A percentile compares a stretch with the other conserved stretches of the same genome.
These are phyloP conservation scores for Listronotus bonariensis DNA, from an alignment of 1,140 invertebrate genomes.

Conservation along the genomic window DNA sequence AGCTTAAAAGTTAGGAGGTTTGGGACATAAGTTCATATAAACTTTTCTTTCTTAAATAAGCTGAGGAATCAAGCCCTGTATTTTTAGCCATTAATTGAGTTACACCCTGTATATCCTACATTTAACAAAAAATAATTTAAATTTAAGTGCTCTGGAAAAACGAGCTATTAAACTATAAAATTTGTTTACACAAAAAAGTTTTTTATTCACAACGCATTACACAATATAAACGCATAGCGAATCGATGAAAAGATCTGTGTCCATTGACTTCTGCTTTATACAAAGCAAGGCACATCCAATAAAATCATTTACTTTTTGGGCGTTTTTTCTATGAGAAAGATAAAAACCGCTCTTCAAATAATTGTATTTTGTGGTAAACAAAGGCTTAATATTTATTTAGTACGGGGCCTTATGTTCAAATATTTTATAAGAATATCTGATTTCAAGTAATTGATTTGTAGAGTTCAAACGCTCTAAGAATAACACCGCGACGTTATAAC, in stretches of 20 bases:
- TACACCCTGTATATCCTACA: too few relatives aligned
- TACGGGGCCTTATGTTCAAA: neutral
- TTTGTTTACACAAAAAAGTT: conserved; percentile 8
- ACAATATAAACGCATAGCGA: conserved; percentile 24
- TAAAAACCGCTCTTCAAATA: conserved; percentile 37
- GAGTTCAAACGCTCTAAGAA: too few relatives aligned
- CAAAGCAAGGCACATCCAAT: conserved; percentile 4
- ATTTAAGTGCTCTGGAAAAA: conserved; percentile 10
- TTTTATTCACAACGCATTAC: conserved; percentile 32
- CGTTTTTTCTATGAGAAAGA: conserved; percentile 13
- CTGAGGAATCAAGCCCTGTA: too few relatives aligned
- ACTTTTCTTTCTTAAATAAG: too few relatives aligned
- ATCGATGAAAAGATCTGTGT: conserved; percentile 24
- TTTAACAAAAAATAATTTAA: too few relatives aligned
- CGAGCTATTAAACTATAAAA: conserved; percentile 15
- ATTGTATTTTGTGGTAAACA: conserved; percentile 30
- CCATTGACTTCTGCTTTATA: conserved; percentile 20
- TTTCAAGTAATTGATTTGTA: too few relatives aligned
- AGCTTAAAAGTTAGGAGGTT: too few relatives aligned
- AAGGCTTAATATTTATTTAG: conserved; percentile 1
- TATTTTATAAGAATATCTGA: neutral
- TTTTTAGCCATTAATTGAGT: too few relatives aligned
- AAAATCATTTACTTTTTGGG: conserved; percentile 26
- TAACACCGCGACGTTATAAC: too few relatives aligned
- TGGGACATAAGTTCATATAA: too few relatives aligned